Conservation (phyloP, 2,888 invertebrate species). For the Dioctria rufipes region DNA sequence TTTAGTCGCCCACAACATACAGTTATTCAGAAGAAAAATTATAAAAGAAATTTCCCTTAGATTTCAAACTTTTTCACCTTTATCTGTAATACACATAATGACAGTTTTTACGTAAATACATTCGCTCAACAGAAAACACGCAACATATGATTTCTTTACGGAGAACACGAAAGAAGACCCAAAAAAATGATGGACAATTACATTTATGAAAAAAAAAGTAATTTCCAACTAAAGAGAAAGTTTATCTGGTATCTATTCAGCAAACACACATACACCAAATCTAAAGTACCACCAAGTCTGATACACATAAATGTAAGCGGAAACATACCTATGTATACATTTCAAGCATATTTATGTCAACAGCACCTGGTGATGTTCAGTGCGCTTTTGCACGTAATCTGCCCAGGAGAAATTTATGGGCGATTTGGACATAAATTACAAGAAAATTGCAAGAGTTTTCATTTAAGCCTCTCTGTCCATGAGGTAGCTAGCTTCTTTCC, state of each 20-base stretch:
- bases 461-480: too few relatives aligned
- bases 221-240: neutral
- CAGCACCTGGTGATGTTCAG: neutral
- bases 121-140: too few relatives aligned
- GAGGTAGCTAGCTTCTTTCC: too few relatives aligned
- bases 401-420: neutral
- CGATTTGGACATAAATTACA: conserved; percentile 4
- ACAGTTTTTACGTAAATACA: too few relatives aligned
- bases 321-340: neutral
- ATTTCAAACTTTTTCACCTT: too few relatives aligned
- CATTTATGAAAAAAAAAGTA: neutral
- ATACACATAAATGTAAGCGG: neutral
- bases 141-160: too few relatives aligned
- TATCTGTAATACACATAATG: too few relatives aligned
- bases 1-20: too few relatives aligned
- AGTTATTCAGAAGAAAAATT: too few relatives aligned
- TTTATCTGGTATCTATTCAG: neutral
- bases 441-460: neutral
- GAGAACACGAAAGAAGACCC: neutral
- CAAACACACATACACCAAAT: neutral
- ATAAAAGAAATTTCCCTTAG: too few relatives aligned
- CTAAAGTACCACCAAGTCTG: neutral
- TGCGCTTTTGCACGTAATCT: conserved; percentile 10
- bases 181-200: neutral
- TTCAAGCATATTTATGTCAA: neutral